A percentile compares a stretch with the other conserved stretches of the same genome.
Conservation (phyloP, 2,797 vertebrate genomes). For the Sebastes hubbsi region DNA sequence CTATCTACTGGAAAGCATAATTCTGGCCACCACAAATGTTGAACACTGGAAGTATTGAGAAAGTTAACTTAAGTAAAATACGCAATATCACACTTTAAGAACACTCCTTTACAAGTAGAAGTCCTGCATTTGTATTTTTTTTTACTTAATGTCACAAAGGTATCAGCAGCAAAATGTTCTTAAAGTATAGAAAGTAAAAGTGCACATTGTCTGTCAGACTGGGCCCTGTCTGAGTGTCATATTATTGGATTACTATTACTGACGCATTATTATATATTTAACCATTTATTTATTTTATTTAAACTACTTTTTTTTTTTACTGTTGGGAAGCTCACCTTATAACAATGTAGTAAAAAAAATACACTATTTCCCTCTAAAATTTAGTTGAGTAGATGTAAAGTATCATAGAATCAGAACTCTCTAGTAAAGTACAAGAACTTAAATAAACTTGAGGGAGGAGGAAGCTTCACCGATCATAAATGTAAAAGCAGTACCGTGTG, state of each 20-base stretch:
- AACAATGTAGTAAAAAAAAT: background rate
- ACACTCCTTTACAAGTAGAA: background rate
- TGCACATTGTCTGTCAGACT: background rate
- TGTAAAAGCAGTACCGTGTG: background rate
- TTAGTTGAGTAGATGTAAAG: background rate
- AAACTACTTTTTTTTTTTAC: background rate
- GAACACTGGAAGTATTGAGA: accelerated
- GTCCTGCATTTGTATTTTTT: background rate
- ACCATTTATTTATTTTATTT: background rate
- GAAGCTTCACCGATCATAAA: background rate
- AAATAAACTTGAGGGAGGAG: background rate
- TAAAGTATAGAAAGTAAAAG: background rate
- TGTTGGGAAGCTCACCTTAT: background rate
- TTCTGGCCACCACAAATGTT: too few species aligned
- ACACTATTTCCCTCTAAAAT: background rate
- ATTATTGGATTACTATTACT: background rate
- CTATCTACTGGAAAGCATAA: background rate
- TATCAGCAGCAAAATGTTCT: background rate
- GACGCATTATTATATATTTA: background rate
- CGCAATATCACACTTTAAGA: background rate
- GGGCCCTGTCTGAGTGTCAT: background rate
- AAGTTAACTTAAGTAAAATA: background rate
- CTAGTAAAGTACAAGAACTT: background rate
- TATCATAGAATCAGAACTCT: background rate
- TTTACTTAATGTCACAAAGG: background rate